Evolutionary conservation across 1,140 invertebrate species (phyloP).

Genomic region (Doryteuthis pealeii): DNA sequence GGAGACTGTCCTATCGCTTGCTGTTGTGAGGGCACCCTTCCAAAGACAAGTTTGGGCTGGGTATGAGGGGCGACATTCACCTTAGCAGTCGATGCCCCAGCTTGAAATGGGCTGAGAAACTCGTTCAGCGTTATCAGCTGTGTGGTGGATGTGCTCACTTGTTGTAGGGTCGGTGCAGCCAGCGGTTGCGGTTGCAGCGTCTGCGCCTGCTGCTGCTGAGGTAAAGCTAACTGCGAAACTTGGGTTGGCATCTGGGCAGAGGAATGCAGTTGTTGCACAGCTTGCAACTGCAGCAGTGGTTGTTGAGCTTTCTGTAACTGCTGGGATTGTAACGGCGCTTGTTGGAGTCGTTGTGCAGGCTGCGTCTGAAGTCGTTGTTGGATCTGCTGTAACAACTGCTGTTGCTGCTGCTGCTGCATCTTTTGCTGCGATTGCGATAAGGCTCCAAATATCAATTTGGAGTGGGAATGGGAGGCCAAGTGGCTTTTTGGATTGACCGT

Average conservation of each 20-base stretch:
- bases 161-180: background rate
- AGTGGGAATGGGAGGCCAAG: background rate
- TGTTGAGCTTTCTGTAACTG: background rate
- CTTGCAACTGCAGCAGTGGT: background rate
- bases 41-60: conserved; percentile 6
- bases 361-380: background rate
- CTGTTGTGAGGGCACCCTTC: background rate
- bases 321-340: background rate
- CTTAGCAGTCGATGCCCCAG: background rate
- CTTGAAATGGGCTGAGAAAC: conserved; percentile 1
- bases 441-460: background rate
- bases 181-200: background rate
- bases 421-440: background rate
- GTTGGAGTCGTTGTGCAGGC: background rate
- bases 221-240: background rate
- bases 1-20: background rate
- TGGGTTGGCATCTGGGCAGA: background rate
- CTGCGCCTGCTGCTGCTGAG: background rate
- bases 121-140: background rate
- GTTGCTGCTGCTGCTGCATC: conserved; percentile 1
- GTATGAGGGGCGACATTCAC: conserved; percentile 7
- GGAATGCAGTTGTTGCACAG: background rate
- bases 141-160: background rate
- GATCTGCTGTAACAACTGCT: background rate
- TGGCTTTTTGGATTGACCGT: background rate